Base-by-base conservation (phyloP, 2,888 invertebrate species). In the Lingula anatina region DNA sequence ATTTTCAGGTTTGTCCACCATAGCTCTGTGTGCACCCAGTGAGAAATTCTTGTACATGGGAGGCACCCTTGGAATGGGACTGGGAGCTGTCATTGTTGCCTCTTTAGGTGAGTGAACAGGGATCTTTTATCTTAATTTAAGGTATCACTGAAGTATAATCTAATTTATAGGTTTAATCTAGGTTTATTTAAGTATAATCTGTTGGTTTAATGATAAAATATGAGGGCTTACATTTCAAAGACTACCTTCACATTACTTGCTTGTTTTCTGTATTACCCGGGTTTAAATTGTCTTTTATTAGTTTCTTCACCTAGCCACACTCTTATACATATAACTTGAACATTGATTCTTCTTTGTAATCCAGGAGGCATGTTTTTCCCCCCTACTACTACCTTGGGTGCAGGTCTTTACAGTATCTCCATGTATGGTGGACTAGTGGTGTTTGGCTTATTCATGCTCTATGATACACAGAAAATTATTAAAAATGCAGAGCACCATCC, bases 1-100 rank as follows among this genome's bases (percentile, higher is more conserved):
- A 15, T 20, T 55, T 61, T n/a, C 59, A 64, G 95, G 96, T 2
- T 81, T 99, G 44, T 94, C 95, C 50, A 85, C 93, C 3, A 83
- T 97, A 38, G 96, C 97, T 1, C 85, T 89, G 43, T 96, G 94
- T 80, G 97, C 97, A 2, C 99, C 97, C 1, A 94, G 90, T 71
- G 96, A 97, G 62, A 91, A 93, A 68, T 99, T 99, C 78, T 81
- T 99, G 44, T 87, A 86, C 71, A 90, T 95, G 90, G 91, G 91
- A 49, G 97, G 91, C 4, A 95, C 97, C 0, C 81, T 99, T 31
- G 94, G 93, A 2, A 90, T 96, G 83, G 97, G 97, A 4, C 80
- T 99, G 23, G 97, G 96, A 41, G 87, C 92, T 4, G 95, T 99
- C 5, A 91, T 97, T 75, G 92, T 88, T 23, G 89, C 96, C 15